A percentile compares a stretch with the other conserved stretches of the same genome.
phyloP scores from a whole-genome alignment of 2,113 vertebrate species.

The Scytalopus superciliaris region DNA sequence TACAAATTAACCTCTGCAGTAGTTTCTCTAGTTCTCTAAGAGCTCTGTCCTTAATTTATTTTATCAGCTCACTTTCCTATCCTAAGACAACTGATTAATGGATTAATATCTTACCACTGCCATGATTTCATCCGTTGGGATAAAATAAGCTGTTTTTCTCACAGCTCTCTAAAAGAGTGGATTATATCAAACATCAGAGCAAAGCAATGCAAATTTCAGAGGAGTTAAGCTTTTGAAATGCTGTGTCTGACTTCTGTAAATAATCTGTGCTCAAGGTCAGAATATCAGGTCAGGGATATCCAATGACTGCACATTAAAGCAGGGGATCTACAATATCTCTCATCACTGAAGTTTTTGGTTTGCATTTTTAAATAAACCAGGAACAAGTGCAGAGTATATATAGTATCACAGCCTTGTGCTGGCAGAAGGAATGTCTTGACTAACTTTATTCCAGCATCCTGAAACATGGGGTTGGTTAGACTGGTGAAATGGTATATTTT shows the following conservation, averaged over 20 bases:
- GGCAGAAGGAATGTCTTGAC: not conserved
- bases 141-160: not conserved
- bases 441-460: not conserved
- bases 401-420: not conserved
- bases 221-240: not conserved
- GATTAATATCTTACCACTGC: not conserved
- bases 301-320: not conserved
- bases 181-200: not conserved
- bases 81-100: not conserved
- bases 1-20: not conserved
- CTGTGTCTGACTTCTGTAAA: not conserved
- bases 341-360: not conserved
- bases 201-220: not conserved
- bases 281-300: not conserved
- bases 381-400: constrained; percentile 18
- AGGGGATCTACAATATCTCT: not conserved
- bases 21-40: not conserved
- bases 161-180: not conserved
- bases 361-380: constrained; percentile 41
- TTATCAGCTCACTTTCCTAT: not conserved
- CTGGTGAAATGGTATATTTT: not conserved
- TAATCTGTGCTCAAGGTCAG: not conserved
- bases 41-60: not conserved
- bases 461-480: not conserved
- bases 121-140: not conserved